Evolutionary conservation across 2,888 invertebrate genomes (phyloP), one percentile per base, ranked within the genome.

Genomic region (Eupithecia vulgata): DNA sequence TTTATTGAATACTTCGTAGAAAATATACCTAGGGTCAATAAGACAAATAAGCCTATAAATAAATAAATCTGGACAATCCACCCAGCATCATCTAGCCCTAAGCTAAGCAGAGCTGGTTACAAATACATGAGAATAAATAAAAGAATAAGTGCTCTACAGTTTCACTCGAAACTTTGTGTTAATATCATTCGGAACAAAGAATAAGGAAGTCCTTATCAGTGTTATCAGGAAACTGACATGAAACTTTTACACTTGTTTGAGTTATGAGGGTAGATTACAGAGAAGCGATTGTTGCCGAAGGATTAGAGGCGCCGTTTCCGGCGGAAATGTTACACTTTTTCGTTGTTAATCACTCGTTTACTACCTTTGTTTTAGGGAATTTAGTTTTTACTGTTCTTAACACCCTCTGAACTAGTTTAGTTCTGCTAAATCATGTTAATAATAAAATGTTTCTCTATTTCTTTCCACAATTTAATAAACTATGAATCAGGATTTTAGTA

Each of bases 231-330:
- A 75, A 72, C 75, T 70, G 75, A 67, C 70, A 70, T 70, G 65
- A 7, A 75, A 79, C 70, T 76, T 76, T 68, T 69, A 62, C 59
- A 74, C 59, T 66, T 68, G 68, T 72, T 75, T 72, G 75, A 75
- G 68, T 67, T 68, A 73, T 67, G 40, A 42, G 79, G 79, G 79
- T 78, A 75, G 78, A 78, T 79, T 79, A 79, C 75, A 74, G 72
- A 25, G 75, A 73, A 78, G 70, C 76, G 78, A 76, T 76, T 75
- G 78, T 74, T 75, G 78, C 77, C 78, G 71, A 61, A 12, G 71
- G 75, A 76, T 77, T 75, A 77, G 74, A 69, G 73, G 45, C 48
- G 74, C 64, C 70, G 67, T 75, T 78, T 78, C 73, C 78, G 76
- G 68, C 70, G 70, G 70, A 72, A 71, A 72, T 75, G 75, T 70